Evolutionary conservation across 2,888 invertebrate species (phyloP).

Genomic region (Euplexia lucipara): DNA sequence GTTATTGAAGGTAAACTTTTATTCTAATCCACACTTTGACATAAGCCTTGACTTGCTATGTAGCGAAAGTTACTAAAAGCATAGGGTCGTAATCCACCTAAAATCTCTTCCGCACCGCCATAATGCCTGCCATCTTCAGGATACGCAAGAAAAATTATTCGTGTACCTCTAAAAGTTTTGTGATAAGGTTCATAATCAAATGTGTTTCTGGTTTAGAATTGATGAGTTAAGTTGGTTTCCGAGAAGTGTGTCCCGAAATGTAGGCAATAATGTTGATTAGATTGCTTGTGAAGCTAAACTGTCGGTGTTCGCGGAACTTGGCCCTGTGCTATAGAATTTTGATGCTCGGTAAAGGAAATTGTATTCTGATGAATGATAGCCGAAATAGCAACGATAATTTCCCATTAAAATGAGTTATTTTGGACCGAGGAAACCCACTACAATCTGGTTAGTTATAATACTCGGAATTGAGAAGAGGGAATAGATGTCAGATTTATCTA

Average conservation of each 20-base stretch:
- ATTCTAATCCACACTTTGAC: not conserved
- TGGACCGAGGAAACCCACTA: too few species aligned
- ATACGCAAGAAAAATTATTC: conserved; percentile 7
- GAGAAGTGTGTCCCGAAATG: conserved; percentile 29
- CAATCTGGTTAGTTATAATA: too few species aligned
- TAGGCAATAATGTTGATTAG: conserved; percentile 52
- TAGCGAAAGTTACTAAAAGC: conserved; percentile 48
- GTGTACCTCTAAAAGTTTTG: not conserved
- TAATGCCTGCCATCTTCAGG: conserved; percentile 30
- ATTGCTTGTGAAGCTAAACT: conserved; percentile 32
- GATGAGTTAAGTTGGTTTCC: conserved; percentile 10
- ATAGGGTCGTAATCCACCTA: conserved; percentile 38
- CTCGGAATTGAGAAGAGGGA: too few species aligned
- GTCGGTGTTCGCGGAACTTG: conserved; percentile 2
- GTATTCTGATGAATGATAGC: conserved; percentile 4
- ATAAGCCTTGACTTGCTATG: not conserved
- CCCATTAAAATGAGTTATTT: too few species aligned
- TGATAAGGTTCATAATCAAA: conserved; percentile 21
- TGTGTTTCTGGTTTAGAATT: not conserved
- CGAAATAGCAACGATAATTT: too few species aligned
- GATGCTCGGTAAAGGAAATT: conserved; percentile 11
- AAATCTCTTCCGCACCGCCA: conserved; percentile 41
- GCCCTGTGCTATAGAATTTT: conserved; percentile 20
- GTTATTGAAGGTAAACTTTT: not conserved
- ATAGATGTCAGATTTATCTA: too few species aligned